Evolutionary conservation across 2,888 invertebrate genomes (phyloP), one percentile per base, ranked within the genome.

Genomic region (Eilema caniola): DNA sequence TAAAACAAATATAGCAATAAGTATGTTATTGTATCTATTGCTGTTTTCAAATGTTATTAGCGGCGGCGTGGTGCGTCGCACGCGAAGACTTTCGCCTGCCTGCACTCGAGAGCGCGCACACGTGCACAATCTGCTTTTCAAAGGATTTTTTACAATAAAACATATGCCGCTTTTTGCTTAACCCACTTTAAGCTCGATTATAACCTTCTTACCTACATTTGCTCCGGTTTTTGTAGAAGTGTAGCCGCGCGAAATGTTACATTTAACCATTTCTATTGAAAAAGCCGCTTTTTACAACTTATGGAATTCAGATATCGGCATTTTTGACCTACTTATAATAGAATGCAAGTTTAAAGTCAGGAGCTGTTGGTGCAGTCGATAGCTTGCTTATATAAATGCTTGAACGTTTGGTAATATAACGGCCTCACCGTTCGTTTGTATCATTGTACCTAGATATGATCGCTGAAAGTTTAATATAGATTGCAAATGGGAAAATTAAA

Each of bases 151-250:
- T 94, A 90, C 88, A 92, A 93, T 90, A 93, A 93, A 94, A 93
- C 93, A 94, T 93, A 92, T 95, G 94, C 93, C 93, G 92, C 91
- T 93, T 94, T 95, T 95, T 93, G 93, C 94, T 94, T 95, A 95
- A 95, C 95, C 95, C 94, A 95, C 94, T 95, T 95, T 93, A 88
- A 91, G 89, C 88, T 92, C 93, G 95, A 94, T 95, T 90, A 95
- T 94, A 92, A 92, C 95, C 95, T 93, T 94, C 95, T 95, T 95
- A 95, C 95, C 94, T 94, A 95, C 92, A 94, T 95, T 95, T 90
- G 93, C 92, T 90, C 78, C 89, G 92, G 88, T 91, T 90, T 91
- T 94, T 92, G 91, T 94, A 83, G 83, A 85, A 84, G 85, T 87
- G 86, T 89, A 90, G 82, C 83, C 71, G 78, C 75, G 80, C 78